These are phyloP conservation scores for Melanaphis sacchari DNA, from an alignment of 1,140 invertebrate species.

Conservation along the genomic window DNA sequence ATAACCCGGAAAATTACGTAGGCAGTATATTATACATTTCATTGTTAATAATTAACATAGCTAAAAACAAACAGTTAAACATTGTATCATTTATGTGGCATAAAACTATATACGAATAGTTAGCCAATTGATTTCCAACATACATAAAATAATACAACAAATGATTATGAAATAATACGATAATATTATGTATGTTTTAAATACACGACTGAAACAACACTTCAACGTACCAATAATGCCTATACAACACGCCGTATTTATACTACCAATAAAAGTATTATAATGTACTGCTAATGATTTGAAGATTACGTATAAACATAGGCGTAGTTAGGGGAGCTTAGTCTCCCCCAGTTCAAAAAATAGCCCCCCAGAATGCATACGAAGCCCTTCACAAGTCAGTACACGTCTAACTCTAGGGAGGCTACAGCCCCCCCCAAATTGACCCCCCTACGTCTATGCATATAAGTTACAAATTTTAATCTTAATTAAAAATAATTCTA, in stretches of 20 bases:
- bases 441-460: too few relatives aligned
- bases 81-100: not conserved
- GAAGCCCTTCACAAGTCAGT: too few relatives aligned
- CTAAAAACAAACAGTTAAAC: not conserved
- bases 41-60: conserved; percentile 7
- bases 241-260: not conserved
- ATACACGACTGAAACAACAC: not conserved
- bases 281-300: not conserved
- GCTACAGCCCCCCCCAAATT: too few relatives aligned
- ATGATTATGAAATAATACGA: not conserved
- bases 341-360: too few relatives aligned
- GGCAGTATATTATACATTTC: not conserved
- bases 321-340: too few relatives aligned
- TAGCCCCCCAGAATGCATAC: too few relatives aligned
- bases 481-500: not conserved
- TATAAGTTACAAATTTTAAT: not conserved
- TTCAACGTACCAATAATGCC: conserved; percentile 3
- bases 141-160: not conserved
- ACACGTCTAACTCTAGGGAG: too few relatives aligned
- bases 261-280: not conserved
- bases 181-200: not conserved
- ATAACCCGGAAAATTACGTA: not conserved
- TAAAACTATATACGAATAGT: not conserved
- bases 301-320: too few relatives aligned
- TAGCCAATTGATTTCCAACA: not conserved